Base-by-base conservation (phyloP, 2,888 invertebrate species). In the Hyposoter didymator region DNA sequence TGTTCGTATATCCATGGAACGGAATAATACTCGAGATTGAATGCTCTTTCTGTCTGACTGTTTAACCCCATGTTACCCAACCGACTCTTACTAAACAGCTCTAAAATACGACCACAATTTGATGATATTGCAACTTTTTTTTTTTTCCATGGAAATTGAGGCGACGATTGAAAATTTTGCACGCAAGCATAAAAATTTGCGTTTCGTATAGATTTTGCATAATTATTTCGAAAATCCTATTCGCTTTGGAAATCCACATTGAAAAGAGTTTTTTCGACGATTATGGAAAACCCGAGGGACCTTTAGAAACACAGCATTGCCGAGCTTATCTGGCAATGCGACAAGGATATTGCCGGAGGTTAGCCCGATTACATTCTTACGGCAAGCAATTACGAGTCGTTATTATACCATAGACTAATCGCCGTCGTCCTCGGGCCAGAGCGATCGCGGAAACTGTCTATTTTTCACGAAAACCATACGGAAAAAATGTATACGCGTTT, bases 1-100 rank as follows among this genome's bases (percentile, higher is more conserved):
- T 59, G 72, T 76, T 64, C 83, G 78, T 72, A 84, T 81, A 72
- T 84, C 39, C 52, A 52, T 59, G 17, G 76, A 70, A 80, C 76
- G 55, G 73, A 73, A 73, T 73, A 55, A 39, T 47, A 70, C 73
- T 55, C 73, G 55, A 66, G 70, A 80, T 64, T 80, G 79, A 79
- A 69, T 72, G 76, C 22, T 75, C 75, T 75, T 75, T 78, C 76
- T 52, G 75, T 85, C 82, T 72, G 59, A 59, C 28, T 52, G 45
- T 78, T 85, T 79, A 62, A 69, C 45, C 59, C 59, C 59, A 28
- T 28, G 28, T 59, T 59, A 59, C 59, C 28, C 59, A 59, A 59
- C 55, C 10, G 22, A 14, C 52, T 52, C 8, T 52, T 52, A 52
- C 59, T 59, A 28, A 59, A 59, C 59, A 59, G 59, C 5, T 59